Evolutionary conservation across 2,888 invertebrate species (phyloP).

Genomic region (Phalera bucephala): DNA sequence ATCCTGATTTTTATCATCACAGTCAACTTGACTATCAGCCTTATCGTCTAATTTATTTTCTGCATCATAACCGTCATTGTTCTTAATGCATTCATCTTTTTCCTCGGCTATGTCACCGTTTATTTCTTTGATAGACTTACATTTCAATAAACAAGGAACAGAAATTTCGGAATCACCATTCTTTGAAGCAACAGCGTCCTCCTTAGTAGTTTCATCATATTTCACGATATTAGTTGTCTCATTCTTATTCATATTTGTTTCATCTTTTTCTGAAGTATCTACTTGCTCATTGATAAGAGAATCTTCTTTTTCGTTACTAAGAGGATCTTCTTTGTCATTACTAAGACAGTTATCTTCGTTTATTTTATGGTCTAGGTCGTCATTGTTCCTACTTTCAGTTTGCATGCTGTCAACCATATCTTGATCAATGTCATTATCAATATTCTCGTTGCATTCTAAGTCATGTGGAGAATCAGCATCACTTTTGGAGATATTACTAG

Average conservation of each 20-base stretch:
- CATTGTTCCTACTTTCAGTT: not conserved
- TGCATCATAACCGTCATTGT: constrained; percentile 5
- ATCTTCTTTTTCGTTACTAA: no score
- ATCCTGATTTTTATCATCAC: constrained; percentile 43
- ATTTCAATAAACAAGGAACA: not conserved
- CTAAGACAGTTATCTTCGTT: constrained; percentile 11
- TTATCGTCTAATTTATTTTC: constrained; percentile 14
- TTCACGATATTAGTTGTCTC: not conserved
- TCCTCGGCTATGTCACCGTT: constrained; percentile 8
- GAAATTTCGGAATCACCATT: not conserved
- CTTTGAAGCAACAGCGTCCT: not conserved
- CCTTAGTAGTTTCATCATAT: not conserved
- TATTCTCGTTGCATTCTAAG: not conserved
- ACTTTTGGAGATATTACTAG: constrained; percentile 17
- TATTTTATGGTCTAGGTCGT: constrained; percentile 3
- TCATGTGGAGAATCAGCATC: constrained; percentile 11
- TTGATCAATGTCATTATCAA: constrained; percentile 6
- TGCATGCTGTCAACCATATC: not conserved
- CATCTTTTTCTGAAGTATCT: not conserved
- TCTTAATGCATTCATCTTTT: constrained; percentile 3
- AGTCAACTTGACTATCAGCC: constrained; percentile 26
- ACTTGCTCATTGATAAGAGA: constrained; percentile 4
- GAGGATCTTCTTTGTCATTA: constrained; percentile 4
- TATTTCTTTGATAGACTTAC: constrained; percentile 5
- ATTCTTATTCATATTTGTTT: not conserved